Evolutionary conservation across 2,888 invertebrate species (phyloP), one percentile per base, ranked within the genome.

Genomic region (Yponomeuta sedellus): DNA sequence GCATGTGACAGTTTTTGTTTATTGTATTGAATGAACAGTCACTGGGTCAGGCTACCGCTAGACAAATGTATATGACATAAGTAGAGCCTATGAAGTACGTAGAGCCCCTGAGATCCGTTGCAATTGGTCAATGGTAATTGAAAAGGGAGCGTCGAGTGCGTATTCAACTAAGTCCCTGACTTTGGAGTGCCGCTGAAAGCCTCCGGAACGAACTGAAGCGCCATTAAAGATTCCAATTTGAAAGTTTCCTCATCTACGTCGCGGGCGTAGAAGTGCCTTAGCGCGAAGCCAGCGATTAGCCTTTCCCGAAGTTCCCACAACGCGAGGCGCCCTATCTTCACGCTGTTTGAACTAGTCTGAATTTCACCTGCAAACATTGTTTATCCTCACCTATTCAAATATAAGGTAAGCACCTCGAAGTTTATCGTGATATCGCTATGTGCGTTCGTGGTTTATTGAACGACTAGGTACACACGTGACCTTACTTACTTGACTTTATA

Each of bases 241-340:
- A 68, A 86, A 88, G 82, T 87, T 86, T 85, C 76, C 82, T 86
- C 84, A 85, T 89, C 87, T 86, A 83, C 85, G 87, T 88, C 79
- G 84, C 82, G 34, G 40, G 61, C 68, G 64, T 66, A 62, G 22
- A 39, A 62, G 63, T 52, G 34, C 28, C 64, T 57, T 10, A 34
- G 65, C 19, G 16, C 11, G 19, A 5, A 16, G 40, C 19, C 16
- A 4, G 19, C 22, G 40, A 59, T 34, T 59, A 65, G 59, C 65
- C 40, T 39, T n/a, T 44, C 16, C 34, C 34, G 61, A 22, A 16
- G 28, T 10, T 44, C 64, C 44, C 44, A 52, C 44, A 16, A 16
- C 16, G 44, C 44, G 44, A 16, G 44, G 44, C 44, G 44, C 44
- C 0, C 44, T 52, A 52, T 52, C 44, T 16, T 52, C 44, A 52